Evolutionary conservation across 2,888 invertebrate species (phyloP), one percentile per base, ranked within the genome.

Genomic region (Polylopha cassiicola): DNA sequence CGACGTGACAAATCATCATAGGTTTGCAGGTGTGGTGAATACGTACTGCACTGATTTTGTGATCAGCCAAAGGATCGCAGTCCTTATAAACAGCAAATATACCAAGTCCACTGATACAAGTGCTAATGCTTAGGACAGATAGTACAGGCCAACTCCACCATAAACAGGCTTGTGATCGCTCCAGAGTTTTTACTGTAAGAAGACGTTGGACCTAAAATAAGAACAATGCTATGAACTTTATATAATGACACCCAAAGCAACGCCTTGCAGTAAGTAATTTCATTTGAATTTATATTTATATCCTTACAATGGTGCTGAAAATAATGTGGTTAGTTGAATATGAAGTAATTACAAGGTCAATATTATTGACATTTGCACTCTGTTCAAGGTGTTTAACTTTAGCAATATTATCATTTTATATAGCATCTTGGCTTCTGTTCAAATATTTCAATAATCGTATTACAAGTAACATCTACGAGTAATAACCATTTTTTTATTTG

Each of bases 111-210:
- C 92, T 89, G 50, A 91, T 87, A 37, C 90, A 90, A 0, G 95
- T 95, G 44, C 89, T 87, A 0, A 94, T 52, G 52, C 94, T 95
- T 0, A 96, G 84, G 0, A 89, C 52, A 0, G 90, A 88, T 4
- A 95, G 82, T 43, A 95, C 92, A 0, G 95, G 95, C 90, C 92
- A 91, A 57, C 92, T 92, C 74, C 91, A 82, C 92, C 94, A 95
- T 3, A 95, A 70, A 2, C 95, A 91, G 41, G 71, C 78, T 56
- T 91, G 92, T 0, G 95, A 91, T 0, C 90, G 85, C 43, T 88
- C 89, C 30, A 95, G 70, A 43, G 90, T 89, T 62, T 89, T 90
- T 7, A 93, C 90, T 3, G 93, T 91, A 38, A 92, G 65, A 33
- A 93, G 79, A 23, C 93, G 85, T 67, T 93, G 93, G 0, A 93